These are phyloP conservation scores for Malthinus flaveolus DNA, from an alignment of 2,888 invertebrate genomes.

Conservation along the genomic window DNA sequence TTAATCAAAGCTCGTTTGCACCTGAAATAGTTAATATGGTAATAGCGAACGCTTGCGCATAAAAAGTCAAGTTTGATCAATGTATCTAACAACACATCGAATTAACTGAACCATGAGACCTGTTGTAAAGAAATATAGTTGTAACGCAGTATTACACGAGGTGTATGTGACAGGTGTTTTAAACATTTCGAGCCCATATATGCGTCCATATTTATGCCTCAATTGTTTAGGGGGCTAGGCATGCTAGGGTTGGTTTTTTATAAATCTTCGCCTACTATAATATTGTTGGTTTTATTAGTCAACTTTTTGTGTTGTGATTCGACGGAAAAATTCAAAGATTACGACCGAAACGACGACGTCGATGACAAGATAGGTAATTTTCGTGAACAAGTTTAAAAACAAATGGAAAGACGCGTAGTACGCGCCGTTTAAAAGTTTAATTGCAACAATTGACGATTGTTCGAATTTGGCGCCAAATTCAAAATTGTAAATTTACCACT, in stretches of 20 bases:
- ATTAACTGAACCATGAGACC: constrained; percentile 31
- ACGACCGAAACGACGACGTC: neutral
- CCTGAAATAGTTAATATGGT: constrained; percentile 3
- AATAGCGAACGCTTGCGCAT: constrained; percentile 42
- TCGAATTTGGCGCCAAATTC: no score
- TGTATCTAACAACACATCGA: constrained; percentile 31
- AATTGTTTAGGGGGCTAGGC: constrained; percentile 21
- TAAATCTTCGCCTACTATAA: constrained; percentile 16
- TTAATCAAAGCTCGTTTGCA: neutral
- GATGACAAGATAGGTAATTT: neutral
- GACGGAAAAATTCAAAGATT: constrained; percentile 35
- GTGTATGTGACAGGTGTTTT: constrained; percentile 29
- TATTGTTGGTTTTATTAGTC: constrained; percentile 9
- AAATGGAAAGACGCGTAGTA: no score
- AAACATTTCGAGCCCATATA: neutral
- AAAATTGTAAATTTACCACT: no score
- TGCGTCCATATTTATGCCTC: constrained; percentile 19
- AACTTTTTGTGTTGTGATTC: constrained; percentile 2
- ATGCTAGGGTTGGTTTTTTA: constrained; percentile 27
- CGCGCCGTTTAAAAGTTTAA: no score
- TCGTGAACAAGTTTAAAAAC: no score
- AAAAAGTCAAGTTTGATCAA: constrained; percentile 47
- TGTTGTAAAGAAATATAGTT: constrained; percentile 16
- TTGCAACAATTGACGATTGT: no score
- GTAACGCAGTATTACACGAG: constrained; percentile 18